Conservation (phyloP, 2,797 vertebrate species). For the Myiotriccus ornatus region DNA sequence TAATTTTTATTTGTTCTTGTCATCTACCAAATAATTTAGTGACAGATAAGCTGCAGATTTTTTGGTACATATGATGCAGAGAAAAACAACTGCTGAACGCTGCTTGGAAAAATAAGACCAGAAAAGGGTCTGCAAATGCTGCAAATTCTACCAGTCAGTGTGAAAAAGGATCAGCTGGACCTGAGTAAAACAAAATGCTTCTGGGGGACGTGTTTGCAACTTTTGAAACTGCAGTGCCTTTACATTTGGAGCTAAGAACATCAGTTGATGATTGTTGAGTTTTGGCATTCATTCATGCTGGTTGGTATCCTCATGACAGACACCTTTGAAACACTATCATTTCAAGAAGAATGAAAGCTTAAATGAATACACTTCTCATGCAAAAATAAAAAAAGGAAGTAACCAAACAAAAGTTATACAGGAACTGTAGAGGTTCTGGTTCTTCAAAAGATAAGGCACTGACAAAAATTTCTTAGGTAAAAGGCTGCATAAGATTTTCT, state of each 20-base stretch:
- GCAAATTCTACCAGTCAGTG: conserved; percentile 36
- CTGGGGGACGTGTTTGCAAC: conserved; percentile 53
- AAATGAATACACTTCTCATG: conserved; percentile 65
- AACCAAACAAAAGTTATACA: conserved; percentile 51
- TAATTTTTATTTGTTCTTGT: conserved; percentile 18
- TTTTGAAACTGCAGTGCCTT: conserved; percentile 73
- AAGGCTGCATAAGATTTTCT: conserved; percentile 84
- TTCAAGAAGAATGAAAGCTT: conserved; percentile 61
- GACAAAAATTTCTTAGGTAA: conserved; percentile 88
- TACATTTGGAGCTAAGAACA: conserved; percentile 64
- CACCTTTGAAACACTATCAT: conserved; percentile 54
- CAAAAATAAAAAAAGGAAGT: background rate
- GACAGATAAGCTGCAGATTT: conserved; percentile 13
- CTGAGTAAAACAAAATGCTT: conserved; percentile 74
- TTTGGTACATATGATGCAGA: conserved; percentile 53
- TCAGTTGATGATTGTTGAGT: conserved; percentile 52
- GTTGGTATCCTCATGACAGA: conserved; percentile 53
- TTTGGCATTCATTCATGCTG: conserved; percentile 68
- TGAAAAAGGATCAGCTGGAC: conserved; percentile 60
- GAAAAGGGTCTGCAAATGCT: conserved; percentile 37
- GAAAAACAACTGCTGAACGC: conserved; percentile 41
- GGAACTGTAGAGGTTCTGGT: conserved; percentile 79
- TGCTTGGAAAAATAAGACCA: conserved; percentile 45
- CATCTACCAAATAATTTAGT: conserved; percentile 31
- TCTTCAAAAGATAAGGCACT: conserved; percentile 91